Conservation (phyloP, 2,113 vertebrate species). For the Aldabrachelys gigantea region DNA sequence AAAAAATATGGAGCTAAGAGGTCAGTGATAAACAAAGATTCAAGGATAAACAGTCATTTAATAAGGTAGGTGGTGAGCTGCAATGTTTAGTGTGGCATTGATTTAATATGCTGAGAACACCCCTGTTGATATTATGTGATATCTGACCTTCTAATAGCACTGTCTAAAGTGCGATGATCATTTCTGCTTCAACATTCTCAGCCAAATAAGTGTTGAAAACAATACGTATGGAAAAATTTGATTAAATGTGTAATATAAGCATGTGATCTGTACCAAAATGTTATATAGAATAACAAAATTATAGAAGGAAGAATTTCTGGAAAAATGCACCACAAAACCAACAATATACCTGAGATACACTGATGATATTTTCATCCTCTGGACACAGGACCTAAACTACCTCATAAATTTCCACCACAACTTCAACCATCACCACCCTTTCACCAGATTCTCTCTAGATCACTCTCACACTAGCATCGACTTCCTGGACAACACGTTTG, state of each 20-base stretch:
- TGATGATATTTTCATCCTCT: neutral
- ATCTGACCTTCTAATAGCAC: constrained; percentile 17
- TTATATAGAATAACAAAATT: constrained; percentile 8
- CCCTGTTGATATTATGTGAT: constrained; percentile 18
- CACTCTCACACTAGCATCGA: neutral
- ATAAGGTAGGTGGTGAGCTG: constrained; percentile 26
- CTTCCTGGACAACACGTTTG: neutral
- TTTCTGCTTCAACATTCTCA: constrained; percentile 45
- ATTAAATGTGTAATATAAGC: constrained; percentile 12
- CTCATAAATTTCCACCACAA: neutral
- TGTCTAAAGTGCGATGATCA: neutral
- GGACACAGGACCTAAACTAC: neutral
- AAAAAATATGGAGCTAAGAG: constrained; percentile 12
- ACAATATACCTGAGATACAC: neutral
- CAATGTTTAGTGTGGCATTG: constrained; percentile 19
- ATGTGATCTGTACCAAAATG: neutral
- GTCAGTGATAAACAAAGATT: neutral
- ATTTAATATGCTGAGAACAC: constrained; percentile 39
- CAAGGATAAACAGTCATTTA: constrained; percentile 38
- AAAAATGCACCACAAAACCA: neutral
- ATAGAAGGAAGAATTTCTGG: neutral
- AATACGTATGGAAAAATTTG: neutral
- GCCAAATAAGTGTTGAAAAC: constrained; percentile 37
- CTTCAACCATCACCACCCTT: neutral
- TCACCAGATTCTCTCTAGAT: neutral